Conservation (phyloP, 2,113 vertebrate genomes). For the Baryphthengus martii region DNA sequence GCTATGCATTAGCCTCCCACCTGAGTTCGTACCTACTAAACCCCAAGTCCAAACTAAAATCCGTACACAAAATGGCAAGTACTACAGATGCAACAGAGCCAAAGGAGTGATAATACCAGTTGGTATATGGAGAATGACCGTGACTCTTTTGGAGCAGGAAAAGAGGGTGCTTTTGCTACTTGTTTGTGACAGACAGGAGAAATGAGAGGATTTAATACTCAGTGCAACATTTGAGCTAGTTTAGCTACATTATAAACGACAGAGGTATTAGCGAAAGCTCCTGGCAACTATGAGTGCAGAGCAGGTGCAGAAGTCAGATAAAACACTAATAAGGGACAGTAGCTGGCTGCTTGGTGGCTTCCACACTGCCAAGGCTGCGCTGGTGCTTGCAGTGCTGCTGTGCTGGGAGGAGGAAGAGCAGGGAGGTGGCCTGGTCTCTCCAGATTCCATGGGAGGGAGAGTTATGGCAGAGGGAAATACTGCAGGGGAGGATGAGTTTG, state of each 20-base stretch:
- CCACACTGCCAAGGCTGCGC: background rate
- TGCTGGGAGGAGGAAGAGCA: background rate
- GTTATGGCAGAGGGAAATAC: background rate
- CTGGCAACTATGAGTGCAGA: background rate
- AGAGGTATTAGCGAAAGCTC: background rate
- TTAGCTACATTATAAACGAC: background rate
- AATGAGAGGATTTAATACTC: background rate
- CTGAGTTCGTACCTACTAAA: background rate
- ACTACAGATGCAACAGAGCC: background rate
- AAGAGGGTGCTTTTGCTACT: background rate
- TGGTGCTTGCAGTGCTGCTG: background rate
- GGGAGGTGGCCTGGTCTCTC: background rate
- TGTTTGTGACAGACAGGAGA: background rate
- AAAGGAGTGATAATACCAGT: background rate
- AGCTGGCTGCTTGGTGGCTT: background rate
- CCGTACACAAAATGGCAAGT: background rate
- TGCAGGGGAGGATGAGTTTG: background rate
- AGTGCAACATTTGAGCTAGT: background rate
- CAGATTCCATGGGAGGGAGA: background rate
- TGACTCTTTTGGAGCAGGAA: background rate
- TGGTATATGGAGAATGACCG: background rate
- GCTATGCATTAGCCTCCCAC: rapidly evolving
- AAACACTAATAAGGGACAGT: background rate
- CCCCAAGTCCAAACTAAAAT: background rate
- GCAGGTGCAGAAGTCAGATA: background rate